A percentile compares a stretch with the other conserved stretches of the same genome.
These are phyloP conservation scores for Caenorhabditis sinica DNA, from an alignment of 2,888 invertebrate species.

Conservation along the genomic window DNA sequence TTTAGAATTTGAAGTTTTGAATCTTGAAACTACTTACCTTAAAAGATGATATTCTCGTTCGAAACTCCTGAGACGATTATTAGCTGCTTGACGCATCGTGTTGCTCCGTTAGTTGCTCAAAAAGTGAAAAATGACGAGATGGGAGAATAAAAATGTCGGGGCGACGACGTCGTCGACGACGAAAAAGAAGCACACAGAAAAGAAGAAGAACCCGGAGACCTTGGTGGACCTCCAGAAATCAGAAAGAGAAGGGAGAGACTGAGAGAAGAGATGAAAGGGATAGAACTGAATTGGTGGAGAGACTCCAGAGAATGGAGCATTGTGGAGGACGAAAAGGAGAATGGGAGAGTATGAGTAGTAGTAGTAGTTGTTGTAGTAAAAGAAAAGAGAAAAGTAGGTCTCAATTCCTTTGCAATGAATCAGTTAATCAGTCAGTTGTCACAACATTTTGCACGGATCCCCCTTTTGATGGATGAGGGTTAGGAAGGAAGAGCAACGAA, in stretches of 20 bases:
- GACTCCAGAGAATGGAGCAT: constrained; percentile 49
- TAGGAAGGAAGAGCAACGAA: not conserved
- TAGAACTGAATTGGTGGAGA: constrained; percentile 17
- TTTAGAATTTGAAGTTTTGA: not conserved
- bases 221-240: constrained; percentile 54
- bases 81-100: constrained; percentile 59
- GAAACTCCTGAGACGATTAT: constrained; percentile 56
- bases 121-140: constrained; percentile 63
- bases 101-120: constrained; percentile 34
- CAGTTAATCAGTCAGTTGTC: constrained; percentile 62
- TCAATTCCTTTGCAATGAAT: constrained; percentile 53
- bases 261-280: constrained; percentile 20
- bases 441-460: constrained; percentile 28
- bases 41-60: constrained; percentile 48
- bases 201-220: constrained; percentile 42
- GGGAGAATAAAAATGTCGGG: constrained; percentile 61
- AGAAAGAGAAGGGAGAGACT: constrained; percentile 25
- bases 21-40: constrained; percentile 28
- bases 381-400: constrained; percentile 43
- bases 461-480: constrained; percentile 33
- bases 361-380: constrained; percentile 51
- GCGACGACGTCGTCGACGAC: constrained; percentile 32
- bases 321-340: constrained; percentile 38
- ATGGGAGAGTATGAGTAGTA: constrained; percentile 58
- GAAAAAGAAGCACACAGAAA: constrained; percentile 31